phyloP scores from a whole-genome alignment of 2,888 invertebrate species.

The Volucella bombylans region DNA sequence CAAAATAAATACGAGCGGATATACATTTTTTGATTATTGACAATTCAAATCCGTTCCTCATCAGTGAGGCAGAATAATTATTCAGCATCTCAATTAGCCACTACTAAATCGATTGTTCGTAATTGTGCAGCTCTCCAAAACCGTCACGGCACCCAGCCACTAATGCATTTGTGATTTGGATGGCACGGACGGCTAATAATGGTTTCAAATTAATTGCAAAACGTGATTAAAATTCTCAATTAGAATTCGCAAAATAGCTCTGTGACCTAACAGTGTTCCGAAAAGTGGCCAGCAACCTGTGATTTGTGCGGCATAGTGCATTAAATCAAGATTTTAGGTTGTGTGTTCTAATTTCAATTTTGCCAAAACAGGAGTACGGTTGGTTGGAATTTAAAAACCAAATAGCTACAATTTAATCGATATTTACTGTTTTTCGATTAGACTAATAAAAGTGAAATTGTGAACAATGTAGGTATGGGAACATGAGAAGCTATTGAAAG shows the following conservation, averaged over 20 bases:
- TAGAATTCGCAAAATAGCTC: slow-evolving; percentile 63
- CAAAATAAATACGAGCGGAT: too few species aligned
- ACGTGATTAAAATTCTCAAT: slow-evolving; percentile 70
- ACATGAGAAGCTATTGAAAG: too few species aligned
- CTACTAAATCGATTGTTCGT: slow-evolving; percentile 31
- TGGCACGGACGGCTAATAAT: slow-evolving; percentile 68
- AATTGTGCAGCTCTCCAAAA: background rate
- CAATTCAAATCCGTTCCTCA: background rate
- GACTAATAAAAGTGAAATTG: too few species aligned
- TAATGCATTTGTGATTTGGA: slow-evolving; percentile 70
- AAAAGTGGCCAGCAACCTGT: slow-evolving; percentile 19
- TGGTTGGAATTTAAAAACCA: too few species aligned
- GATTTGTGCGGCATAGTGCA: slow-evolving; percentile 3
- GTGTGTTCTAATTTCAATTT: slow-evolving; percentile 3
- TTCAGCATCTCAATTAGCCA: slow-evolving; percentile 43
- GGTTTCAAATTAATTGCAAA: slow-evolving; percentile 64
- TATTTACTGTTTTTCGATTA: too few species aligned
- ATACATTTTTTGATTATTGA: too few species aligned
- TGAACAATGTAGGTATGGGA: too few species aligned
- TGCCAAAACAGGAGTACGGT: background rate
- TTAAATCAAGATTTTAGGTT: slow-evolving; percentile 31
- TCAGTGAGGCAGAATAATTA: slow-evolving; percentile 43
- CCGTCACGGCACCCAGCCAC: background rate
- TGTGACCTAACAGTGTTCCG: slow-evolving; percentile 33
- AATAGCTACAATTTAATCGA: too few species aligned